Percentiles rank a stretch among this genome's conserved stretches.
Conservation (phyloP, 2,113 vertebrate genomes). For the Garra rufa region DNA sequence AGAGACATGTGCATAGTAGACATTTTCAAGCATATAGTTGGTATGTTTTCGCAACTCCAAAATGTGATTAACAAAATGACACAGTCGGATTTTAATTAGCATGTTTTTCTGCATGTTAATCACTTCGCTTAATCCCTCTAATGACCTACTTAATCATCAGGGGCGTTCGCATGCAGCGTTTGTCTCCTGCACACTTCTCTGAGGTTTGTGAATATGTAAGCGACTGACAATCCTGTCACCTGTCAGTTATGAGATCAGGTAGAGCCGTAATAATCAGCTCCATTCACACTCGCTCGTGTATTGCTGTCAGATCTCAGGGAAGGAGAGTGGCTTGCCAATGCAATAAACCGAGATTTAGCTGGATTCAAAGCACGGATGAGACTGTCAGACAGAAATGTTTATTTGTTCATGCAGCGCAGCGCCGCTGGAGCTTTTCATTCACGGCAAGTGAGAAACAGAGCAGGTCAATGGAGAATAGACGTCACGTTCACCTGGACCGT, state of each 20-base stretch:
- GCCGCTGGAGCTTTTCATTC: constrained; percentile 22
- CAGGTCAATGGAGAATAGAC: constrained; percentile 43
- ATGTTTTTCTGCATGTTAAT: constrained; percentile 28
- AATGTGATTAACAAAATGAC: not conserved
- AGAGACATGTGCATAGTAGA: not conserved
- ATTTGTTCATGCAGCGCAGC: constrained; percentile 41
- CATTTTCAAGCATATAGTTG: not conserved
- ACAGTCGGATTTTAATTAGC: constrained; percentile 20
- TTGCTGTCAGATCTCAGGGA: constrained; percentile 20
- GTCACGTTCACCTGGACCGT: constrained; percentile 24
- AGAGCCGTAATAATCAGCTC: not conserved
- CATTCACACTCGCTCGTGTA: not conserved
- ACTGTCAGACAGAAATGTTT: constrained; percentile 38
- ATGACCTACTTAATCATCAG: constrained; percentile 29
- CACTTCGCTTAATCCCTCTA: constrained; percentile 18
- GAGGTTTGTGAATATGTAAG: constrained; percentile 11
- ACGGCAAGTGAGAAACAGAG: constrained; percentile 5
- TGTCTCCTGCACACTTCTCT: not conserved
- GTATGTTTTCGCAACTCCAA: not conserved
- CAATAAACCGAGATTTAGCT: constrained; percentile 36
- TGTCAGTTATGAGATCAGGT: not conserved
- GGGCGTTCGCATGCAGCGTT: constrained; percentile 16
- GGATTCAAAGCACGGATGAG: constrained; percentile 47
- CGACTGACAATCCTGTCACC: constrained; percentile 2
- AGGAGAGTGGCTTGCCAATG: not conserved